phyloP scores from a whole-genome alignment of 2,888 invertebrate genomes.

The Apodemia hepburni region DNA sequence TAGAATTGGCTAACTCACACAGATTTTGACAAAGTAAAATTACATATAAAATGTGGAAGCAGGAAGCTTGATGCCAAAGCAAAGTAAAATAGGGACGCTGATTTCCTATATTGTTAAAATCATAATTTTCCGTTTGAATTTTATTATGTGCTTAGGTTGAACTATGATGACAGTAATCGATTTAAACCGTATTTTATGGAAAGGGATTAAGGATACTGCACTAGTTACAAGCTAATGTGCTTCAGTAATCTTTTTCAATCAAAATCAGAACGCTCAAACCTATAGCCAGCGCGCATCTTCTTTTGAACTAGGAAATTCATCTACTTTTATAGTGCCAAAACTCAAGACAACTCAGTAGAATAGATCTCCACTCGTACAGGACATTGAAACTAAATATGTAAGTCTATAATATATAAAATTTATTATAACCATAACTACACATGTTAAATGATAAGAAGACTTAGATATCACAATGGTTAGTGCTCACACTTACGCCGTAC shows the following conservation, averaged over 20 bases:
- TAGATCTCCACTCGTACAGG: background rate
- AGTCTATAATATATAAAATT: slow-evolving; percentile 7
- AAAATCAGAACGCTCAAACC: background rate
- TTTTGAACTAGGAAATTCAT: no score
- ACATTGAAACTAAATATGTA: slow-evolving; percentile 7
- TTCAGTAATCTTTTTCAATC: background rate
- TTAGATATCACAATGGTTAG: slow-evolving; percentile 4
- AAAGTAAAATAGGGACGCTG: background rate
- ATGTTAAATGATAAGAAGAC: background rate
- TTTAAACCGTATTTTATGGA: no score
- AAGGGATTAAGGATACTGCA: no score
- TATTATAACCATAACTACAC: slow-evolving; percentile 5
- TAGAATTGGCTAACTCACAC: no score
- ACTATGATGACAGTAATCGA: background rate
- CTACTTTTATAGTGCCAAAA: no score
- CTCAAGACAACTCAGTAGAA: no score
- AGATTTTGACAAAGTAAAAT: background rate
- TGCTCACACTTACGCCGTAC: slow-evolving; percentile 1
- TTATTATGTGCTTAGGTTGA: no score
- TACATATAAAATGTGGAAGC: background rate
- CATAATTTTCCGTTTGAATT: no score
- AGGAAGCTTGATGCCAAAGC: background rate
- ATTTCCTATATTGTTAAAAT: background rate
- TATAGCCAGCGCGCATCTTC: no score
- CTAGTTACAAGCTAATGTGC: no score